These are phyloP conservation scores for Drosophila baimaii DNA, from an alignment of 1,140 invertebrate species.

Conservation along the genomic window DNA sequence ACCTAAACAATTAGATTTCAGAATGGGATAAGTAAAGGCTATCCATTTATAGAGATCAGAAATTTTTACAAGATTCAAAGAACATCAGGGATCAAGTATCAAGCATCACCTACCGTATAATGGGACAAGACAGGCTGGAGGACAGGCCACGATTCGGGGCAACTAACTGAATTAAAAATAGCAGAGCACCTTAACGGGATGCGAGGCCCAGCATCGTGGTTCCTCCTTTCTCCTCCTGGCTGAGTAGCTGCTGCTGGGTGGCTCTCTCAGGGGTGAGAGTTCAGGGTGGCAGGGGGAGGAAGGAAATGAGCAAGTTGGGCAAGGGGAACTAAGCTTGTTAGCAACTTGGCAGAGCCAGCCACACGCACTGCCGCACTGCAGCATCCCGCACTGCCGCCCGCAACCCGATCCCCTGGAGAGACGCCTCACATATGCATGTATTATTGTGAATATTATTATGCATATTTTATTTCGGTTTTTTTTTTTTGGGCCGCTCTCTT, in stretches of 20 bases:
- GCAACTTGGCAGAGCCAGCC: slow-evolving; percentile 69
- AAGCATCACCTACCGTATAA: too few relatives aligned
- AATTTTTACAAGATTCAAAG: too few relatives aligned
- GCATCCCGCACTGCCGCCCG: slow-evolving; percentile 19
- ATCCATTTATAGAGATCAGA: too few relatives aligned
- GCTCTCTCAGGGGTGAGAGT: slow-evolving; percentile 1
- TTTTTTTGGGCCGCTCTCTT: slow-evolving; percentile 13
- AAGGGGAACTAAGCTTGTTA: slow-evolving; percentile 77
- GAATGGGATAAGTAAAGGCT: too few relatives aligned
- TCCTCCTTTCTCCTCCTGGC: neutral
- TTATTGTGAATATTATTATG: slow-evolving; percentile 79
- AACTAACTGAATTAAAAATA: slow-evolving; percentile 49
- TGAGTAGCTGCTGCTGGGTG: slow-evolving; percentile 9
- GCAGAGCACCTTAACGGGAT: slow-evolving; percentile 12
- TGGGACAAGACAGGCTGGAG: neutral
- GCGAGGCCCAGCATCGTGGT: neutral
- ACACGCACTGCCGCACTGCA: slow-evolving; percentile 51
- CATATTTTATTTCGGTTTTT: slow-evolving; percentile 69
- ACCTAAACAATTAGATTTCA: too few relatives aligned
- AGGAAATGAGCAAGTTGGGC: slow-evolving; percentile 53
- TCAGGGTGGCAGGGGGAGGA: slow-evolving; percentile 2
- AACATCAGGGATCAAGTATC: neutral
- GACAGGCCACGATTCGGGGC: neutral
- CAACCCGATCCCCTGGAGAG: slow-evolving; percentile 1
- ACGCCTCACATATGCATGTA: slow-evolving; percentile 49